Evolutionary conservation across 2,797 vertebrate species (phyloP).

Genomic region (Gymnothorax javanicus): DNA sequence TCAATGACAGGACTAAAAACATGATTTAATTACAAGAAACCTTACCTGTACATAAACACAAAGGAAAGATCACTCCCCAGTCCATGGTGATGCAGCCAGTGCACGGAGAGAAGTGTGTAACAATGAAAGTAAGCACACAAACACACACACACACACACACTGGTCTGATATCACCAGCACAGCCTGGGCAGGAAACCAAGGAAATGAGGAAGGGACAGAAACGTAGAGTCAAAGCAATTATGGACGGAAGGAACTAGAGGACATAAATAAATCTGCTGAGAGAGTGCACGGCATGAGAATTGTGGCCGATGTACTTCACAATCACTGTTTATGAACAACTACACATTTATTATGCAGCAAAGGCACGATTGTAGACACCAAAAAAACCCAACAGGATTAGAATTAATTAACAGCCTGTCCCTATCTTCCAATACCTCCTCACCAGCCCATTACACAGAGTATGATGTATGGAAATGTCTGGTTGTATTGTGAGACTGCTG

Average conservation of each 20-base stretch:
- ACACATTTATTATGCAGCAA: background rate
- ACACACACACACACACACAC: background rate
- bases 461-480: too few species aligned
- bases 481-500: too few species aligned
- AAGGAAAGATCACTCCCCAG: background rate
- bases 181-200: background rate
- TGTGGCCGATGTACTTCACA: background rate
- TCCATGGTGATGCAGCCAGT: background rate
- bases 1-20: background rate
- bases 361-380: background rate
- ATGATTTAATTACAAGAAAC: background rate
- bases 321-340: background rate
- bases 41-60: slow-evolving; percentile 5
- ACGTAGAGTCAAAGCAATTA: background rate
- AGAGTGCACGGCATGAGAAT: background rate
- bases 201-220: background rate
- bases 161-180: background rate
- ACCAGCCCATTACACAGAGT: too few species aligned
- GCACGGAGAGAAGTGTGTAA: background rate
- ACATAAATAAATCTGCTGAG: background rate
- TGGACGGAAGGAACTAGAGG: background rate
- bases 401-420: too few species aligned
- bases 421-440: too few species aligned
- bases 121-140: background rate
- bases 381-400: too few species aligned